Conservation (phyloP, 2,888 invertebrate genomes). For the Xanthorhoe designata region DNA sequence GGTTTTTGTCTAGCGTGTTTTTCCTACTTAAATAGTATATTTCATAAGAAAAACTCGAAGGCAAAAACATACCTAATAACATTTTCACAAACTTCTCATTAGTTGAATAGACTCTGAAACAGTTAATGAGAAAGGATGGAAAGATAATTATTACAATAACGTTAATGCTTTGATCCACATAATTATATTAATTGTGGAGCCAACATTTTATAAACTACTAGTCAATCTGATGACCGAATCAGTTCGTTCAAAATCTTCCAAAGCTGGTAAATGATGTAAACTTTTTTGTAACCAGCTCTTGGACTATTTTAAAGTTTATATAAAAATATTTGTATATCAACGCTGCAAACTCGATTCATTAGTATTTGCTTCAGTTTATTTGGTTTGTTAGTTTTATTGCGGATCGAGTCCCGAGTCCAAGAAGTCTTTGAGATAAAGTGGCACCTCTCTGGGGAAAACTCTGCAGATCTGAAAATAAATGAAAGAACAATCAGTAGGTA, state of each 20-base stretch:
- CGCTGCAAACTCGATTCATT: neutral
- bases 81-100: slow-evolving; percentile 33
- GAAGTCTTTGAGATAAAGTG: slow-evolving; percentile 86
- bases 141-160: slow-evolving; percentile 10
- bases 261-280: neutral
- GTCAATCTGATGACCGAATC: neutral
- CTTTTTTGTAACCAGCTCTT: slow-evolving; percentile 3
- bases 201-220: neutral
- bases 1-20: slow-evolving; percentile 19
- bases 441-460: slow-evolving; percentile 82
- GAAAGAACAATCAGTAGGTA: neutral
- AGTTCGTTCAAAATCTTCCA: neutral
- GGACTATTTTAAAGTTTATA: slow-evolving; percentile 1
- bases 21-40: neutral
- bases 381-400: slow-evolving; percentile 54
- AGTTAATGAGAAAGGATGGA: slow-evolving; percentile 38
- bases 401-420: slow-evolving; percentile 88
- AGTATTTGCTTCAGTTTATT: neutral
- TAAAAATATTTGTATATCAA: neutral
- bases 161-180: neutral
- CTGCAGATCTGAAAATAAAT: slow-evolving; percentile 79
- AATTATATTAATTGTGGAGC: too few species aligned
- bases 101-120: slow-evolving; percentile 25
- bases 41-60: slow-evolving; percentile 34
- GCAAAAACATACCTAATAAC: slow-evolving; percentile 27